Evolutionary conservation across 2,888 invertebrate genomes (phyloP), one percentile per base, ranked within the genome.

Genomic region (Trissolcus brochymenae): DNA sequence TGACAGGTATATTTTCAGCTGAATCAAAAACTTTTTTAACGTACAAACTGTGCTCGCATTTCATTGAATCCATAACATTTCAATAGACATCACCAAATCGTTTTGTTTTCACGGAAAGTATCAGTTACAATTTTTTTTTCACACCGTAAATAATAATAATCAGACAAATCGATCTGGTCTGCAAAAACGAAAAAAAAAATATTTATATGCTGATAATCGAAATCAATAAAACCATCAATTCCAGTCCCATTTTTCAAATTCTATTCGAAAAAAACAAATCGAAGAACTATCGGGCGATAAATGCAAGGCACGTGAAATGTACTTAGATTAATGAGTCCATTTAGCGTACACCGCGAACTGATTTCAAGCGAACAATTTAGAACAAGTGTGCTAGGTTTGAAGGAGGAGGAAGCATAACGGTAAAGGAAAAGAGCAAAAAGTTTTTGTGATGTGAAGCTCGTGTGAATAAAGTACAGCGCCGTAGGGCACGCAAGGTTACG

Each of bases 361-460:
- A 66, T 55, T 76, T 71, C 50, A 51, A 43, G 6, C 66, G 16
- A 51, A 43, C 43, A 35, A 59, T 62, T 62, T 60, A 55, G 35
- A 68, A 43, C 29, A 19, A 29, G 40, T 19, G 53, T 54, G 56
- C 51, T 49, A 29, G 53, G 60, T 60, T 40, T 1, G n/a, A 50
- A 17, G 9, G 50, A 40, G 1, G 6, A 55, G 21, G 43, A 9
- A 17, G 50, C 46, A 56, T 25, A 70, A 72, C 53, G 41, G 60
- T 59, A 59, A 56, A 56, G 55, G 16, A 62, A 53, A 57, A 72
- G 35, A 50, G 76, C 68, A 76, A 76, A 79, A 57, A 76, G 65
- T 53, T 60, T 70, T 71, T 79, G 29, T 76, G 66, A 79, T 60
- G 76, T 65, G 59, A 54, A 79, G 66, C 51, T 59, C 50, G 35